Base-by-base conservation (phyloP, 2,113 vertebrate species). In the Danionella cerebrum region DNA sequence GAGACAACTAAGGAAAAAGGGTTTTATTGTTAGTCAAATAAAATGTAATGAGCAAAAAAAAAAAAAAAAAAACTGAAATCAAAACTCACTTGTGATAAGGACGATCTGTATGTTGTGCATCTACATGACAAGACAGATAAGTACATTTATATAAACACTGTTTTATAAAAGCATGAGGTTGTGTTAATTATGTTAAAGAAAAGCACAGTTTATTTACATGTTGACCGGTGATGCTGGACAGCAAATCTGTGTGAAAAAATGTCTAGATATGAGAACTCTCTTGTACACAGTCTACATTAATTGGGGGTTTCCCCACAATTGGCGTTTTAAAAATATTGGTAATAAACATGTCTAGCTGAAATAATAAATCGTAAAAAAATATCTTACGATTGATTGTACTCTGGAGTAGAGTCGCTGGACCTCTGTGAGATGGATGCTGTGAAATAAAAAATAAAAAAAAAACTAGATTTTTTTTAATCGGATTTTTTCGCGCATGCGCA, bases 181-280 rank as follows among this genome's bases (percentile, higher is more conserved):
- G 3, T 33, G 27, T 53, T 33, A 16, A n/a, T n/a, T 33, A 25
- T 18, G 6, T 62, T 62, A 33, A 12, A n/a, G 33, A 6, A 27
- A 16, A 44, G 10, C 9, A 19, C 10, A 7, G 7, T 22, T 5
- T 47, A 19, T 36, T 75, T 71, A 75, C 73, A 57, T 62, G 57
- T 64, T 5, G 59, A 64, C 18, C 22, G 13, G 13, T 41, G 59
- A 64, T 64, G 10, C 12, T 57, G 57, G 8, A 71, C 1, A 18
- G 36, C 5, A 58, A 75, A 24, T 18, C 73, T 75, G 57, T 51
- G 18, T 44, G 18, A 44, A 27, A 24, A 44, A 50, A 45, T 2
- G 18, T 18, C 42, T 8, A 69, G 3, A 44, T 19, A 5, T 13
- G n/a, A 31, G 6, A 67, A 12, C 19, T 21, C 11, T n/a, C 16